Evolutionary conservation across 1,140 invertebrate species (phyloP).

Genomic region (Panulirus ornatus): DNA sequence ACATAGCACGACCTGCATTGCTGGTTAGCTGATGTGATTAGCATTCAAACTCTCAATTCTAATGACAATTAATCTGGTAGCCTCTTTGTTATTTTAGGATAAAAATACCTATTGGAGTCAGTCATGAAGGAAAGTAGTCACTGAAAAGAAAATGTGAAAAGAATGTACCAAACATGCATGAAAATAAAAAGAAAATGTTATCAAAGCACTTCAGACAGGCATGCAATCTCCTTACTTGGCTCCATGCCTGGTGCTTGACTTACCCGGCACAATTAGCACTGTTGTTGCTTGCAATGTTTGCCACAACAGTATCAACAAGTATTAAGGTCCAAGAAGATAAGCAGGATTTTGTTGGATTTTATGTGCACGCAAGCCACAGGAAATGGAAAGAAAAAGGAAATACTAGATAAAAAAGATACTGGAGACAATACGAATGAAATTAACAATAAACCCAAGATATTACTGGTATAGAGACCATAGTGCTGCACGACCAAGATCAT

Average conservation of each 20-base stretch:
- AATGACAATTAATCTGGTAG: slow-evolving; percentile 61
- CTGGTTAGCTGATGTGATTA: slow-evolving; percentile 72
- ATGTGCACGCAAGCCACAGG: slow-evolving; percentile 74
- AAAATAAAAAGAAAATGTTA: slow-evolving; percentile 52
- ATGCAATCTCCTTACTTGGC: slow-evolving; percentile 72
- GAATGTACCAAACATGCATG: slow-evolving; percentile 43
- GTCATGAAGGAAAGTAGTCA: slow-evolving; percentile 67
- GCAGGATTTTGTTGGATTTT: slow-evolving; percentile 72
- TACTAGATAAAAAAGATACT: slow-evolving; percentile 74
- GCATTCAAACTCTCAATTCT: slow-evolving; percentile 66
- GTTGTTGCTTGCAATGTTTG: slow-evolving; percentile 70
- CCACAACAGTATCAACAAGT: slow-evolving; percentile 73
- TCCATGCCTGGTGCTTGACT: slow-evolving; percentile 66
- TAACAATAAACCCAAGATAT: slow-evolving; percentile 67
- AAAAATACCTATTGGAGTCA: slow-evolving; percentile 73
- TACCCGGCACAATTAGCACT: slow-evolving; percentile 72
- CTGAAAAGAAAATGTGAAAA: slow-evolving; percentile 35
- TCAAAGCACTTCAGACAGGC: slow-evolving; percentile 66
- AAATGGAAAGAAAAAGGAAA: slow-evolving; percentile 74
- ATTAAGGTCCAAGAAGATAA: slow-evolving; percentile 74
- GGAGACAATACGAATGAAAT: slow-evolving; percentile 69
- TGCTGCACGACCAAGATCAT: slow-evolving; percentile 62
- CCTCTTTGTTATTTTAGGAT: slow-evolving; percentile 53
- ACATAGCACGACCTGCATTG: slow-evolving; percentile 73
- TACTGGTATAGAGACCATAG: slow-evolving; percentile 67